Evolutionary conservation across 2,888 invertebrate species (phyloP).

Genomic region (Lepidocyrtinus sp.): DNA sequence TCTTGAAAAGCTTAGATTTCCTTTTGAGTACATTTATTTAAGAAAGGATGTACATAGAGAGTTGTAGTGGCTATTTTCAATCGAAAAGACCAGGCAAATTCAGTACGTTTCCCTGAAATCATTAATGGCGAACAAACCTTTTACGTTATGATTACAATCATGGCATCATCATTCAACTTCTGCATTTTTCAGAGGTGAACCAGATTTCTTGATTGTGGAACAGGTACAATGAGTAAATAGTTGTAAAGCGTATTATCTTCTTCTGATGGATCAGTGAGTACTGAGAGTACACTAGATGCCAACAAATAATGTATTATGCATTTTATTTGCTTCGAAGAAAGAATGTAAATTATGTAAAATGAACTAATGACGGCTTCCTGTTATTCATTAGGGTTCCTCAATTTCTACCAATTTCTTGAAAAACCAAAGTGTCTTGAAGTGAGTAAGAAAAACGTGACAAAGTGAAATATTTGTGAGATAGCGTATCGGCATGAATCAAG

Average conservation of each 20-base stretch:
- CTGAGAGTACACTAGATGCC: slow-evolving; percentile 8
- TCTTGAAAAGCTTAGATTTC: too few relatives aligned
- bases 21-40: slow-evolving; percentile 8
- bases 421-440: background rate
- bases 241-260: too few relatives aligned
- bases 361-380: slow-evolving; percentile 21
- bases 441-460: slow-evolving; percentile 16
- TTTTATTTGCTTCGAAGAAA: background rate
- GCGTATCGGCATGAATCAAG: slow-evolving; percentile 18
- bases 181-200: slow-evolving; percentile 12
- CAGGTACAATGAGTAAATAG: slow-evolving; percentile 5
- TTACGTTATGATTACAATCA: background rate
- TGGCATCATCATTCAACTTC: background rate
- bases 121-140: background rate
- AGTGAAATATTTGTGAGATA: slow-evolving; percentile 9
- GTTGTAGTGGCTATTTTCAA: background rate
- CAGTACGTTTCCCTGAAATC: too few relatives aligned
- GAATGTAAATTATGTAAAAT: slow-evolving; percentile 18
- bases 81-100: background rate
- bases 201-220: slow-evolving; percentile 20
- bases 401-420: slow-evolving; percentile 6
- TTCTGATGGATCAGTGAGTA: background rate
- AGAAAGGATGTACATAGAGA: slow-evolving; percentile 1
- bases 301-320: background rate
- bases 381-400: slow-evolving; percentile 18